Evolutionary conservation across 1,140 invertebrate genomes (phyloP).

Genomic region (Linepithema humile): DNA sequence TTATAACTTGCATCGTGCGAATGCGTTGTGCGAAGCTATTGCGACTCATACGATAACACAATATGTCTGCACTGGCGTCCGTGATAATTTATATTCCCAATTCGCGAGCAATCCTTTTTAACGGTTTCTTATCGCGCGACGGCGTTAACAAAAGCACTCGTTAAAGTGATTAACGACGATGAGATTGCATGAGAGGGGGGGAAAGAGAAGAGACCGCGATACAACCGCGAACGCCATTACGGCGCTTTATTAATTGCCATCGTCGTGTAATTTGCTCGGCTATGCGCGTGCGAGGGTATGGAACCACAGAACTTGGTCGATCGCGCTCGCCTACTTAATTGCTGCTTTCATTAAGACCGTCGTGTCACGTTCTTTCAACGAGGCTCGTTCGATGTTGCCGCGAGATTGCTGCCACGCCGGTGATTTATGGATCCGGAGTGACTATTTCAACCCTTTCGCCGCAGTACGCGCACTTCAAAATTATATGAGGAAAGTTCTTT

Average conservation of each 20-base stretch:
- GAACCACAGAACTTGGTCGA: constrained; percentile 31
- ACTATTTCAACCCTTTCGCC: constrained; percentile 44
- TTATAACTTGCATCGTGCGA: background rate
- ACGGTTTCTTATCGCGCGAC: constrained; percentile 60
- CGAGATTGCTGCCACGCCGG: constrained; percentile 33
- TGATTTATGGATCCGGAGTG: constrained; percentile 47
- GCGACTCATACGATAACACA: background rate
- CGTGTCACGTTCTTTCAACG: constrained; percentile 59
- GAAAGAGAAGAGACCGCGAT: constrained; percentile 62
- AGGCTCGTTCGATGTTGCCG: constrained; percentile 26
- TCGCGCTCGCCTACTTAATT: constrained; percentile 54
- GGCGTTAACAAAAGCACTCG: constrained; percentile 83
- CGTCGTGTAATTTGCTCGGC: constrained; percentile 81
- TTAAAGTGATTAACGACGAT: constrained; percentile 82
- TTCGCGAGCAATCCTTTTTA: constrained; percentile 32
- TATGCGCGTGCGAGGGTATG: constrained; percentile 1
- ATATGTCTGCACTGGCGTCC: background rate
- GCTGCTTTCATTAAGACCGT: constrained; percentile 59
- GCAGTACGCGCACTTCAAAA: constrained; percentile 19
- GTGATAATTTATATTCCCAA: constrained; percentile 36
- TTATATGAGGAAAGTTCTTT: constrained; percentile 37
- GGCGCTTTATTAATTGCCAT: constrained; percentile 83
- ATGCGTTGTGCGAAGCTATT: background rate
- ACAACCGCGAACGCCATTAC: constrained; percentile 78
- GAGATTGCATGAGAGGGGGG: constrained; percentile 64